These are phyloP conservation scores for Argyrosomus japonicus DNA, from an alignment of 2,113 vertebrate genomes.

Conservation along the genomic window DNA sequence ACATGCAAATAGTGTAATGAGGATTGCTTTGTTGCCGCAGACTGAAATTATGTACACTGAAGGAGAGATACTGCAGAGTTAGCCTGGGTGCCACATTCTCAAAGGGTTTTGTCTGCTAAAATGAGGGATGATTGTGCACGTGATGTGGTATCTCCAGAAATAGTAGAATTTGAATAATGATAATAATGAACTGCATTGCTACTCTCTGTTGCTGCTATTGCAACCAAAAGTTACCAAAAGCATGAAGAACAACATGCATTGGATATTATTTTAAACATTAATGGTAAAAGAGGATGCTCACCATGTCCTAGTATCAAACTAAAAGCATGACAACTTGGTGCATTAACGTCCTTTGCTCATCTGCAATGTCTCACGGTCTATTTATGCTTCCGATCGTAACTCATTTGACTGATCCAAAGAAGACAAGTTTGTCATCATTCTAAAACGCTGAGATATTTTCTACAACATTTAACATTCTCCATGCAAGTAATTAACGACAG, in stretches of 20 bases:
- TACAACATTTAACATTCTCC: slow-evolving; percentile 56
- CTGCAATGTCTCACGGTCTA: slow-evolving; percentile 21
- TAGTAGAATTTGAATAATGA: background rate
- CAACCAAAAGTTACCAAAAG: background rate
- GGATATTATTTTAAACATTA: background rate
- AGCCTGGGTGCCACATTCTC: background rate
- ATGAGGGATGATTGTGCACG: background rate
- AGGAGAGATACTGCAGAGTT: background rate
- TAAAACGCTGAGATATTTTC: slow-evolving; percentile 40
- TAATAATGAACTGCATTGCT: background rate
- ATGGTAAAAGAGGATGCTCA: background rate
- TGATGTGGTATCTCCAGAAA: background rate
- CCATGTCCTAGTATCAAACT: background rate
- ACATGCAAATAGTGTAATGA: slow-evolving; percentile 13
- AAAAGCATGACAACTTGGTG: background rate
- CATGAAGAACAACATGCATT: background rate
- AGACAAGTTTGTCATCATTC: slow-evolving; percentile 33
- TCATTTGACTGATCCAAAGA: background rate
- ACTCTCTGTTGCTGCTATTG: background rate
- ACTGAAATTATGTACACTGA: slow-evolving; percentile 13
- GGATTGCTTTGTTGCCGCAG: slow-evolving; percentile 3
- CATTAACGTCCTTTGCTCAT: slow-evolving; percentile 2
- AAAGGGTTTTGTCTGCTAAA: background rate
- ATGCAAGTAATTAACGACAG: slow-evolving; percentile 55
- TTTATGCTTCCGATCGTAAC: slow-evolving; percentile 24